Percentiles rank a stretch among this genome's conserved stretches.
Conservation (phyloP, 2,113 vertebrate species). For the Caloenas nicobarica region DNA sequence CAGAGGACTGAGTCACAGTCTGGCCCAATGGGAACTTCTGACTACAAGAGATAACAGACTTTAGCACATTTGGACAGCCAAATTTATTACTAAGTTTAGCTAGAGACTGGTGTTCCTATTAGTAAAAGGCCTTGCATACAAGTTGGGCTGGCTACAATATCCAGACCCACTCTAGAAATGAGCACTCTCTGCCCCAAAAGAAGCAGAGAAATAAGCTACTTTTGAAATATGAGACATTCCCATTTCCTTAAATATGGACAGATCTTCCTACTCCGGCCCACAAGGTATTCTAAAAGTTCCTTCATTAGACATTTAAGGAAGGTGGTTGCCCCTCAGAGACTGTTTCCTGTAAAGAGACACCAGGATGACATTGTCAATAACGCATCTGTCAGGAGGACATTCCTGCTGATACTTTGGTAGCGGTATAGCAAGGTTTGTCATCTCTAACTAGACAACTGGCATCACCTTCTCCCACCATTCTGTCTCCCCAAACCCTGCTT, state of each 20-base stretch:
- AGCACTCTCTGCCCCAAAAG: neutral
- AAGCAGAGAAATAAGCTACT: neutral
- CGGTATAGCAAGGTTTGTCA: neutral
- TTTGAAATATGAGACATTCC: neutral
- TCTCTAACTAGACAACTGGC: neutral
- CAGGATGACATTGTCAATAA: neutral
- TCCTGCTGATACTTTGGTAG: neutral
- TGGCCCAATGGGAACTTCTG: constrained; percentile 37
- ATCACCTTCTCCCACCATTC: neutral
- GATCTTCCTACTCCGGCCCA: neutral
- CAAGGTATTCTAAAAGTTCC: neutral
- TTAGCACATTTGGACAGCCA: constrained; percentile 11
- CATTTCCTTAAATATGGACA: neutral
- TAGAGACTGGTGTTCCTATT: neutral
- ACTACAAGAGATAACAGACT: constrained; percentile 45
- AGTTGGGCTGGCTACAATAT: neutral
- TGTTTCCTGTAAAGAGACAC: neutral
- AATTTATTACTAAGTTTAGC: constrained; percentile 25
- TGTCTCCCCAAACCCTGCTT: neutral
- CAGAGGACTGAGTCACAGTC: constrained; percentile 45
- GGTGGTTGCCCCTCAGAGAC: neutral
- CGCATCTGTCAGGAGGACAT: rapidly evolving
- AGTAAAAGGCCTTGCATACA: constrained; percentile 29
- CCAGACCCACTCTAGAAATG: neutral
- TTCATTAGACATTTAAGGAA: neutral